A percentile compares a stretch with the other conserved stretches of the same genome.
These are phyloP conservation scores for Drosophila phalerata DNA, from an alignment of 2,888 invertebrate genomes.

Conservation along the genomic window DNA sequence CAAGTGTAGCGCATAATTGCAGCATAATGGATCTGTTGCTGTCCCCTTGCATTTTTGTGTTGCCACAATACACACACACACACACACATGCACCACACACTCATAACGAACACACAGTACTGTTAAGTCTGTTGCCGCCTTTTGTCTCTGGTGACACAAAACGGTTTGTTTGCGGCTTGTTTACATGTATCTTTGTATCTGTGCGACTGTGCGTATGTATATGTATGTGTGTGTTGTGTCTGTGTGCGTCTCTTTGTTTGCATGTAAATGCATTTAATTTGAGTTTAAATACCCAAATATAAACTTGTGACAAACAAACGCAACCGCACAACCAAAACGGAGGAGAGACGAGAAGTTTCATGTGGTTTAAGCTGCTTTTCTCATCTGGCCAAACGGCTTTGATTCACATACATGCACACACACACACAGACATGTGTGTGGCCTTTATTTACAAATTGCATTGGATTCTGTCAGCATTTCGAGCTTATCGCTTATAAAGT, in stretches of 20 bases:
- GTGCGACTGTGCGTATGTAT: conserved; percentile 8
- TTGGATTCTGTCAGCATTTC: conserved; percentile 70
- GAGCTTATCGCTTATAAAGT: conserved; percentile 65
- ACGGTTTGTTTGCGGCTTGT: conserved; percentile 72
- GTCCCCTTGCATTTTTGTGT: conserved; percentile 49
- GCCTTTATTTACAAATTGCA: conserved; percentile 68
- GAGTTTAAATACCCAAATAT: conserved; percentile 83
- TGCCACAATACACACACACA: conserved; percentile 41
- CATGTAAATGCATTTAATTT: conserved; percentile 83
- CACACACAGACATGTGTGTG: conserved; percentile 22
- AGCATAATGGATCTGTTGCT: conserved; percentile 80
- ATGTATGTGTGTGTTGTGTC: conserved; percentile 26
- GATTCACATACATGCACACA: conserved; percentile 27
- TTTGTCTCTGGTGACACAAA: conserved; percentile 71
- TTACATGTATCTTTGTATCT: conserved; percentile 28
- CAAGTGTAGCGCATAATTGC: conserved; percentile 78
- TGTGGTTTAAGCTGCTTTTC: conserved; percentile 60
- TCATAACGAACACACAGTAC: conserved; percentile 20
- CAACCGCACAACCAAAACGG: conserved; percentile 50
- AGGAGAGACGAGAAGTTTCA: conserved; percentile 3
- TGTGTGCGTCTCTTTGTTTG: conserved; percentile 65
- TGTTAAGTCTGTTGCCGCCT: conserved; percentile 60
- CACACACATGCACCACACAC: conserved; percentile 5
- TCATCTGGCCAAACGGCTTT: conserved; percentile 40
- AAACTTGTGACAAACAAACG: conserved; percentile 78